phyloP scores from a whole-genome alignment of 2,113 vertebrate genomes.

The Lates calcarifer region DNA sequence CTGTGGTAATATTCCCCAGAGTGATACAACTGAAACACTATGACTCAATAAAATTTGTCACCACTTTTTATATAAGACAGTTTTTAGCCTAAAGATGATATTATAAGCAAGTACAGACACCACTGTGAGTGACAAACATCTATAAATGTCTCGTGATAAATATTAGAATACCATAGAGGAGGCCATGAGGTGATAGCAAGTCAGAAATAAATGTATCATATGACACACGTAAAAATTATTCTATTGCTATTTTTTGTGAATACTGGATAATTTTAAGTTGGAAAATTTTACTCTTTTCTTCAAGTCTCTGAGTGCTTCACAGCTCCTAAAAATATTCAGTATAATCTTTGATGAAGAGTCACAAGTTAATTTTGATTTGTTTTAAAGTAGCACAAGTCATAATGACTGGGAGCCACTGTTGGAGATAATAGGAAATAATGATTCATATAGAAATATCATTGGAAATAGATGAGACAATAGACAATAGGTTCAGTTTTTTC shows the following conservation, averaged over 20 bases:
- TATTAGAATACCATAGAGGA: not conserved
- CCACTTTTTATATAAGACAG: not conserved
- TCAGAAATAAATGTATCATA: not conserved
- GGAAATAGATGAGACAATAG: not conserved
- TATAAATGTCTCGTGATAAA: not conserved
- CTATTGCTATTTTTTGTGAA: too few relatives aligned
- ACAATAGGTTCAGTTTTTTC: not conserved
- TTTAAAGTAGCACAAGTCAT: not conserved
- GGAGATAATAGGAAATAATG: not conserved
- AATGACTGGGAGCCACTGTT: not conserved
- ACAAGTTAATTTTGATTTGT: not conserved
- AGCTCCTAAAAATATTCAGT: not conserved
- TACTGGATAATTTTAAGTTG: not conserved
- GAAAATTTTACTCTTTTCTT: not conserved
- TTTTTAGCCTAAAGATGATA: not conserved
- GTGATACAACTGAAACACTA: not conserved
- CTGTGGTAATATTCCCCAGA: too few relatives aligned
- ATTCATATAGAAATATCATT: not conserved
- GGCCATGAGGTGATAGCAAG: not conserved
- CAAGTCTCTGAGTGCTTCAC: not conserved
- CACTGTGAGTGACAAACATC: not conserved
- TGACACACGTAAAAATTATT: too few relatives aligned
- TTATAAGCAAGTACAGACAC: not conserved
- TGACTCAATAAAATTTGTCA: not conserved
- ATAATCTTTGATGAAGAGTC: not conserved